Evolutionary conservation across 2,888 invertebrate genomes (phyloP).

Genomic region (Fragum fragum): DNA sequence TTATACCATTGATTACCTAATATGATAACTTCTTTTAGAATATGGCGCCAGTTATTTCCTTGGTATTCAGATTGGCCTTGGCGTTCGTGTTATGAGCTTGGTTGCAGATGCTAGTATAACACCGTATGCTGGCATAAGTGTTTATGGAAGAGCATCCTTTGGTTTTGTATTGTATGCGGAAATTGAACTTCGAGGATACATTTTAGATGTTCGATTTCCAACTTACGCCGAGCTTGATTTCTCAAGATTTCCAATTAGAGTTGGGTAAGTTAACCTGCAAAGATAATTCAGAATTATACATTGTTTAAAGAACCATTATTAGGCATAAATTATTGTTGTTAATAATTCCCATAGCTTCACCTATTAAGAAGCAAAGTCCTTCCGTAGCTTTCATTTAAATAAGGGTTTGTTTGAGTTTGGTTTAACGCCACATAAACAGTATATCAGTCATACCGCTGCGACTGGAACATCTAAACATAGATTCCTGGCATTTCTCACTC

Average conservation of each 20-base stretch:
- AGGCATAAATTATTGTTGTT: too few relatives aligned
- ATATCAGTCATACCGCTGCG: too few relatives aligned
- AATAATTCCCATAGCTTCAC: too few relatives aligned
- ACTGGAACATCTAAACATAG: too few relatives aligned
- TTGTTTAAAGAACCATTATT: too few relatives aligned
- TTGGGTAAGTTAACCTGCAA: constrained; percentile 69
- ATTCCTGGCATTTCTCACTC: too few relatives aligned
- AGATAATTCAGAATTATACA: too few relatives aligned
- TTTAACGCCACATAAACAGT: too few relatives aligned
- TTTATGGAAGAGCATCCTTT: constrained; percentile 60
- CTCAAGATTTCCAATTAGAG: constrained; percentile 74
- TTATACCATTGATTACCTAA: too few relatives aligned
- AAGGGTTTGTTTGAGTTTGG: too few relatives aligned
- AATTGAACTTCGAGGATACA: constrained; percentile 63
- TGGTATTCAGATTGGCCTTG: constrained; percentile 56
- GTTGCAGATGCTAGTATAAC: constrained; percentile 37
- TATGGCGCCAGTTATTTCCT: constrained; percentile 58
- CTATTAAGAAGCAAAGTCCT: too few relatives aligned
- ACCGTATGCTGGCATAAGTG: constrained; percentile 58
- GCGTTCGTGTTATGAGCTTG: constrained; percentile 57
- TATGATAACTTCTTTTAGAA: constrained; percentile 28
- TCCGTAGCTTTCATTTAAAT: too few relatives aligned
- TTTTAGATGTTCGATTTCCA: constrained; percentile 70
- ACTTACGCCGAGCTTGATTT: constrained; percentile 69
- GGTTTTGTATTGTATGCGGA: constrained; percentile 56